A percentile compares a stretch with the other conserved stretches of the same genome.
phyloP scores from a whole-genome alignment of 1,140 invertebrate genomes.

The Aphidius ervi region DNA sequence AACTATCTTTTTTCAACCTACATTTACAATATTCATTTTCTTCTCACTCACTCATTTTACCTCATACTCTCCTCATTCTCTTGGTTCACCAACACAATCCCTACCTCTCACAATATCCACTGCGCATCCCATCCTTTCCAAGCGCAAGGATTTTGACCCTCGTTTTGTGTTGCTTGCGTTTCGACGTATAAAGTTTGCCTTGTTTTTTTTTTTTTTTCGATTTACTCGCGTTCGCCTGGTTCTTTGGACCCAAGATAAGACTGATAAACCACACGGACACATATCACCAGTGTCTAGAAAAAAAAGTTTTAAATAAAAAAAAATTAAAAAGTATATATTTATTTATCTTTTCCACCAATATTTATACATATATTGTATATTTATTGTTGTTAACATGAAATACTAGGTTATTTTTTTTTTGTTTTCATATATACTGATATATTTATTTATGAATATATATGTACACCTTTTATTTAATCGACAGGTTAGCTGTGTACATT shows the following conservation, averaged over 20 bases:
- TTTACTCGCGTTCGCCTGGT: conserved; percentile 10
- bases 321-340: too few relatives aligned
- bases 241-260: conserved; percentile 27
- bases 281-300: too few relatives aligned
- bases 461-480: too few relatives aligned
- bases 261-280: conserved; percentile 32
- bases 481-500: not conserved
- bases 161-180: conserved; percentile 53
- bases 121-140: conserved; percentile 26
- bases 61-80: not conserved
- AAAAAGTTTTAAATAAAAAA: too few relatives aligned
- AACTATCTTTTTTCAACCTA: conserved; percentile 13
- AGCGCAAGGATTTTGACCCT: conserved; percentile 54
- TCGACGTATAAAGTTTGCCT: conserved; percentile 48
- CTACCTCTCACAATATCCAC: conserved; percentile 21
- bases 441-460: too few relatives aligned
- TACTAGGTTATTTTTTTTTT: too few relatives aligned
- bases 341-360: too few relatives aligned
- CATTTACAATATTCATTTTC: conserved; percentile 17
- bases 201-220: conserved; percentile 44
- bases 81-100: not conserved
- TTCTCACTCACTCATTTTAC: conserved; percentile 20
- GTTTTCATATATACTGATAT: too few relatives aligned
- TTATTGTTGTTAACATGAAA: too few relatives aligned
- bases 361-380: too few relatives aligned